These are phyloP conservation scores for Dinomys branickii DNA, from an alignment of 2,113 vertebrate genomes.

Conservation along the genomic window DNA sequence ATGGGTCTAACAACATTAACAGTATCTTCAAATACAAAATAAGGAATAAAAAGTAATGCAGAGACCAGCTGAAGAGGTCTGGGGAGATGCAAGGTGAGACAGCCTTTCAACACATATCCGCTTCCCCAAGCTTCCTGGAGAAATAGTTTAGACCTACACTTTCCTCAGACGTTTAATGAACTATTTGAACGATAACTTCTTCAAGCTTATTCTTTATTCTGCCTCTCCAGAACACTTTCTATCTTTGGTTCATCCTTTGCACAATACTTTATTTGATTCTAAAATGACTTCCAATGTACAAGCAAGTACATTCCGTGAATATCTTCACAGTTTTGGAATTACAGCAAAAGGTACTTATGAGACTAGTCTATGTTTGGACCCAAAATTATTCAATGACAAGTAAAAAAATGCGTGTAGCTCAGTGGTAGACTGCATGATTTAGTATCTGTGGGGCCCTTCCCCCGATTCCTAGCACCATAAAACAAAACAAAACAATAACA, in stretches of 20 bases:
- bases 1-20: constrained; percentile 34
- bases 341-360: not conserved
- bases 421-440: not conserved
- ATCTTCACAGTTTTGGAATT: not conserved
- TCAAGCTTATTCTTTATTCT: constrained; percentile 5
- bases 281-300: not conserved
- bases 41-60: not conserved
- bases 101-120: not conserved
- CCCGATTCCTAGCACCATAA: not conserved
- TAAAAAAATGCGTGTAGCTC: not conserved
- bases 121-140: not conserved
- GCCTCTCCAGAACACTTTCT: not conserved
- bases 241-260: constrained; percentile 16
- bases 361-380: not conserved
- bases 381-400: constrained; percentile 19
- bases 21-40: not conserved
- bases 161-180: not conserved
- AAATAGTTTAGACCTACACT: not conserved
- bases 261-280: constrained; percentile 44
- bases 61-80: not conserved
- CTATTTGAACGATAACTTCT: not conserved
- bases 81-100: not conserved
- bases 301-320: not conserved
- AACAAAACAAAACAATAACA: not conserved
- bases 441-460: not conserved